phyloP scores from a whole-genome alignment of 2,888 invertebrate genomes.

The Acrocyrtus sp. region DNA sequence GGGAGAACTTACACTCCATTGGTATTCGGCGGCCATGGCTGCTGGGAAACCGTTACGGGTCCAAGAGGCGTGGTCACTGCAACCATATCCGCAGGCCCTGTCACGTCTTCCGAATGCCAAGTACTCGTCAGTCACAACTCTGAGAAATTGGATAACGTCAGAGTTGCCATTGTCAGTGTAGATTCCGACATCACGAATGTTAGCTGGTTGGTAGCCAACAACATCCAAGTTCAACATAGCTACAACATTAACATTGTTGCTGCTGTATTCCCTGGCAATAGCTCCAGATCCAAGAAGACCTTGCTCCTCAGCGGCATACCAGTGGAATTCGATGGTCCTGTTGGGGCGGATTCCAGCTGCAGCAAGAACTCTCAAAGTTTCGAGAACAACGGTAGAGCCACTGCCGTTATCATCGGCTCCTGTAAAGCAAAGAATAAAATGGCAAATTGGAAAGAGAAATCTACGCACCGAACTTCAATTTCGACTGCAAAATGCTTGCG shows the following conservation, averaged over 20 bases:
- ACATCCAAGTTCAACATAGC: constrained; percentile 49
- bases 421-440: no score
- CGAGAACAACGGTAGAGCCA: constrained; percentile 28
- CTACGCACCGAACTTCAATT: no score
- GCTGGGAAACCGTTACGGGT: constrained; percentile 29
- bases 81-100: constrained; percentile 5
- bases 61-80: constrained; percentile 37
- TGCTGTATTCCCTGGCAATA: constrained; percentile 25
- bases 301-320: constrained; percentile 52
- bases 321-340: constrained; percentile 46
- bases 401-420: constrained; percentile 50
- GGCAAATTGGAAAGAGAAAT: no score
- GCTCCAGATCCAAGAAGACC: constrained; percentile 27
- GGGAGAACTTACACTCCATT: no score
- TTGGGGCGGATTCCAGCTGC: constrained; percentile 27
- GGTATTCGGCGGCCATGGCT: constrained; percentile 64
- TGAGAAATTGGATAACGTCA: constrained; percentile 12
- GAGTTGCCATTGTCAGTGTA: constrained; percentile 25
- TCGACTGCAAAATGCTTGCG: no score
- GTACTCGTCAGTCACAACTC: constrained; percentile 28
- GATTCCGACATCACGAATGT: constrained; percentile 8
- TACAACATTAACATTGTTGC: constrained; percentile 6
- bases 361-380: constrained; percentile 31
- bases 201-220: constrained; percentile 19
- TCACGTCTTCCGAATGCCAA: constrained; percentile 14